These are phyloP conservation scores for Deladenus siricidicola DNA, from an alignment of 2,888 invertebrate species.

Conservation along the genomic window DNA sequence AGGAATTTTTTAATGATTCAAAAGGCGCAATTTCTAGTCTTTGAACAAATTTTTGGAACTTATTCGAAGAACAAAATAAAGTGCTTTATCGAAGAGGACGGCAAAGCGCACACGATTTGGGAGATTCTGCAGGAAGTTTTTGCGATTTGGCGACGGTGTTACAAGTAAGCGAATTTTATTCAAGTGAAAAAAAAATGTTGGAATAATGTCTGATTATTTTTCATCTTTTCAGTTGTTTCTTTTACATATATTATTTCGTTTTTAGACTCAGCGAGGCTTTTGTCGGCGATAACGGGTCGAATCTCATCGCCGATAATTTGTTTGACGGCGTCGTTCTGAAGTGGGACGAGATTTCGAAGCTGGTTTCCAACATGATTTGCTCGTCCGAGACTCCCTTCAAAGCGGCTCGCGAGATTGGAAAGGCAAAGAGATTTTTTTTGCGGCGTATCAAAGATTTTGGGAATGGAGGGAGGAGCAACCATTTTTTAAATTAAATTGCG, in stretches of 20 bases:
- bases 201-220: not conserved
- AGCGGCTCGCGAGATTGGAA: constrained; percentile 25
- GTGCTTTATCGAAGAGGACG: constrained; percentile 22
- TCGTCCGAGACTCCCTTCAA: constrained; percentile 22
- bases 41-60: constrained; percentile 25
- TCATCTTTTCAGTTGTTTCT: not conserved
- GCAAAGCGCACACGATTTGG: constrained; percentile 23
- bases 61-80: constrained; percentile 30
- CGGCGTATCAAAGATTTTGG: no score
- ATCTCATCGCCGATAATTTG: constrained; percentile 23
- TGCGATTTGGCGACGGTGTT: constrained; percentile 23
- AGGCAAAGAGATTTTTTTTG: constrained; percentile 7
- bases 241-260: not conserved
- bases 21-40: constrained; percentile 20
- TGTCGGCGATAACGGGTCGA: constrained; percentile 28
- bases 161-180: constrained; percentile 14
- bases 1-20: no score
- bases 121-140: constrained; percentile 23
- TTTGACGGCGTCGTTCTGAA: constrained; percentile 26
- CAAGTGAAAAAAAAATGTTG: not conserved
- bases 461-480: no score
- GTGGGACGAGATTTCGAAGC: constrained; percentile 19
- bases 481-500: no score
- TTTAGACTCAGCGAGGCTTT: constrained; percentile 25
- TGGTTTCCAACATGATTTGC: constrained; percentile 18